phyloP scores from a whole-genome alignment of 2,113 vertebrate species.

The Centropus unirufus region DNA sequence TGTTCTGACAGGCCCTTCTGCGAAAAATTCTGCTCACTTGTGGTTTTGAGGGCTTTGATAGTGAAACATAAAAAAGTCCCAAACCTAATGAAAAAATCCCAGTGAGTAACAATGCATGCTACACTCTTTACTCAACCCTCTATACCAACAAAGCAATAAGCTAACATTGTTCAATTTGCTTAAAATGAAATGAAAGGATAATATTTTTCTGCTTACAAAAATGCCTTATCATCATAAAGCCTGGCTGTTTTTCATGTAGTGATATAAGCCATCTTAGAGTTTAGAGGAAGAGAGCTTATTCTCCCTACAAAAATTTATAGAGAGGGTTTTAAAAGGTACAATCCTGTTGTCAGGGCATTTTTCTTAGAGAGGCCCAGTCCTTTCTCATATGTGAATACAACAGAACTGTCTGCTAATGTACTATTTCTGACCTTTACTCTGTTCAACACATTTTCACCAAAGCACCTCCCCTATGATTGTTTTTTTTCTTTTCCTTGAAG shows the following conservation, averaged over 20 bases:
- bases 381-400: not conserved
- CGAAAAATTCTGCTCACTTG: constrained; percentile 28
- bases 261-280: not conserved
- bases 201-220: constrained; percentile 16
- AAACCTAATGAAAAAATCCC: not conserved
- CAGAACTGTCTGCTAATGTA: not conserved
- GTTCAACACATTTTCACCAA: constrained; percentile 20
- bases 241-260: not conserved
- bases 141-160: not conserved
- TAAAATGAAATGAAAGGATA: not conserved
- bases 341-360: not conserved
- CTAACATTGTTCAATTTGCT: not conserved
- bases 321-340: not conserved
- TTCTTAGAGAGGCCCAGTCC: not conserved
- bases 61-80: not conserved
- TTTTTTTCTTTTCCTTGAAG: constrained; percentile 70
- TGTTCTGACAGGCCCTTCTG: constrained; percentile 49
- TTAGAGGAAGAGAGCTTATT: not conserved
- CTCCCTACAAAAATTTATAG: not conserved
- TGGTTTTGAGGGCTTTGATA: not conserved
- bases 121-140: not conserved
- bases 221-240: not conserved
- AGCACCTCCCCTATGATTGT: constrained; percentile 20
- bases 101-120: not conserved
- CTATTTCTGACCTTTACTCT: not conserved